These are phyloP conservation scores for Etia nguti DNA, from an alignment of 2,113 vertebrate species.

Conservation along the genomic window DNA sequence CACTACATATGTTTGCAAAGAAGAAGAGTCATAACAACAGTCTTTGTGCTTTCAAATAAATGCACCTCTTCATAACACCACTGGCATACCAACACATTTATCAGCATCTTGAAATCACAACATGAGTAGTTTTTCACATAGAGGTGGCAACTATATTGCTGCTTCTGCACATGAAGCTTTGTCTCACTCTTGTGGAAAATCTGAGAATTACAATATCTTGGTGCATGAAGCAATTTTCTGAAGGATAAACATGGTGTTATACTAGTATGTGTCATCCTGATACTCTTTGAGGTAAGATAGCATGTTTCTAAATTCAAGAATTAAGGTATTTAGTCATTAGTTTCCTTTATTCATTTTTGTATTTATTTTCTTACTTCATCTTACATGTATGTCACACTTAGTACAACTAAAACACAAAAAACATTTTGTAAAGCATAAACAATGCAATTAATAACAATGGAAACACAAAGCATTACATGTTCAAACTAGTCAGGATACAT, in stretches of 20 bases:
- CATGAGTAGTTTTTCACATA: accelerated
- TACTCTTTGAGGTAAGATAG: too few relatives aligned
- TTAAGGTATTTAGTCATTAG: too few relatives aligned
- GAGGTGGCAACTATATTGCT: not conserved
- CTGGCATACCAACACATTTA: not conserved
- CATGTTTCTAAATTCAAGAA: too few relatives aligned
- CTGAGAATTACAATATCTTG: not conserved
- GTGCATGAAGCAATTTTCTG: accelerated
- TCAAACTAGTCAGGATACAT: too few relatives aligned
- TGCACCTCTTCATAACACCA: not conserved
- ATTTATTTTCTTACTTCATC: too few relatives aligned
- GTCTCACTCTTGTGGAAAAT: not conserved
- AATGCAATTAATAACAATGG: too few relatives aligned
- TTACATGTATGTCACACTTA: too few relatives aligned
- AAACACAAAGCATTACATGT: too few relatives aligned
- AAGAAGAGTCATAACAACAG: not conserved
- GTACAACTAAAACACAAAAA: too few relatives aligned
- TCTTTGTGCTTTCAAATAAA: not conserved
- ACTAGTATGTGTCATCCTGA: too few relatives aligned
- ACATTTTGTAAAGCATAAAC: too few relatives aligned
- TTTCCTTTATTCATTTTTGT: too few relatives aligned
- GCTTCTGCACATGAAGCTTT: accelerated
- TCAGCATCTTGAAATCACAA: accelerated
- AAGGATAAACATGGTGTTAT: not conserved
- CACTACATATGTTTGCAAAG: not conserved